Conservation (phyloP, 2,113 vertebrate species). For the Forbesichthys agassizii region DNA sequence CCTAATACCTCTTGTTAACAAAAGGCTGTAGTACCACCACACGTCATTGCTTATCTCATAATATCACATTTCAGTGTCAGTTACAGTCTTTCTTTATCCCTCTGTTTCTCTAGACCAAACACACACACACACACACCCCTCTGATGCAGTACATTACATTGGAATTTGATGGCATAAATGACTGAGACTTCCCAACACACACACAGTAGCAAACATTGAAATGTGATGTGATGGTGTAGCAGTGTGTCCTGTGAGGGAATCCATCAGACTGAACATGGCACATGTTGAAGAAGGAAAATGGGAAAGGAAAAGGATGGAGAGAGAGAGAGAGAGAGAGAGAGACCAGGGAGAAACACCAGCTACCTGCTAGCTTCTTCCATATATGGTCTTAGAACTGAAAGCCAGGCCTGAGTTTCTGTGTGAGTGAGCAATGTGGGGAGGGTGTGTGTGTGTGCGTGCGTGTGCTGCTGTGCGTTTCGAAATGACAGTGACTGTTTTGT, state of each 20-base stretch:
- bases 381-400: conserved; percentile 62
- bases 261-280: background rate
- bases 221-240: conserved; percentile 8
- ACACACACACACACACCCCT: conserved; percentile 3
- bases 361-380: conserved; percentile 69
- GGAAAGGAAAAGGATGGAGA: conserved; percentile 6
- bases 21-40: background rate
- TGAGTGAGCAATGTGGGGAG: conserved; percentile 53
- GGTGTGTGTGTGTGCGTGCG: conserved; percentile 31
- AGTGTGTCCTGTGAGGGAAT: background rate
- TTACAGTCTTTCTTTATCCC: background rate
- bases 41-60: background rate
- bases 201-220: conserved; percentile 23
- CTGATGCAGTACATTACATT: conserved; percentile 23
- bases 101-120: background rate
- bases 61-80: background rate
- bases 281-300: background rate
- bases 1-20: too few relatives aligned
- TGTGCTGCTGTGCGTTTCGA: conserved; percentile 39
- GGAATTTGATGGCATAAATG: conserved; percentile 23
- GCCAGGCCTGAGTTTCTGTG: conserved; percentile 59
- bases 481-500: conserved; percentile 11
- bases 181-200: background rate
- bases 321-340: background rate
- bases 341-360: conserved; percentile 41